Percentiles rank a stretch among this genome's conserved stretches.
Evolutionary conservation across 2,113 vertebrate species (phyloP).

Genomic region (Anolis carolinensis): DNA sequence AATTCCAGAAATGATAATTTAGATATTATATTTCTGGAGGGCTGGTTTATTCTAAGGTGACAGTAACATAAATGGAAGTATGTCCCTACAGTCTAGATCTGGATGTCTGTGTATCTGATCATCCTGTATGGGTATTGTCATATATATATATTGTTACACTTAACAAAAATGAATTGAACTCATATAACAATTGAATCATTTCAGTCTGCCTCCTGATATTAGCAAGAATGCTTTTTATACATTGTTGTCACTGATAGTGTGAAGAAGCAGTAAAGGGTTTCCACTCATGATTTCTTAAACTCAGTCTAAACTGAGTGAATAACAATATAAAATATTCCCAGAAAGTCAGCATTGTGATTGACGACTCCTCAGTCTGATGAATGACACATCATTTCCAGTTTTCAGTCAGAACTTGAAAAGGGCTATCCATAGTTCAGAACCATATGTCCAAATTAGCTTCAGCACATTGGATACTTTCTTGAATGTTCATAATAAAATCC

Average conservation of each 20-base stretch:
- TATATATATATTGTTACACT: neutral
- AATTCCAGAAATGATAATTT: neutral
- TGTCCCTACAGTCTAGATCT: too few species aligned
- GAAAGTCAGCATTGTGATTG: neutral
- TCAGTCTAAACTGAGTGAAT: too few species aligned
- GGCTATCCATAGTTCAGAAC: too few species aligned
- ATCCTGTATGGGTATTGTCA: neutral
- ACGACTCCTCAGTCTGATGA: too few species aligned
- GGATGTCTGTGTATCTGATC: neutral
- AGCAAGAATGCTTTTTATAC: neutral
- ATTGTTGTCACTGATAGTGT: neutral
- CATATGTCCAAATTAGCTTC: too few species aligned
- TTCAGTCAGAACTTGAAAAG: too few species aligned
- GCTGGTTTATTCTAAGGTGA: neutral
- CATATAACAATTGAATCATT: neutral
- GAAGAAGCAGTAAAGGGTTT: constrained; percentile 11
- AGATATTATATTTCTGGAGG: neutral
- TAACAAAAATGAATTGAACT: neutral
- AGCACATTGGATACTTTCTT: too few species aligned
- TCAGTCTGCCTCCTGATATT: neutral
- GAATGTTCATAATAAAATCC: too few species aligned
- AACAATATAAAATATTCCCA: neutral
- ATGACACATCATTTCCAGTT: too few species aligned
- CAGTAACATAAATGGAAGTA: neutral
- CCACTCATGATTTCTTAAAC: constrained; percentile 4